Conservation (phyloP, 1,140 invertebrate genomes). For the Bombus polaris region DNA sequence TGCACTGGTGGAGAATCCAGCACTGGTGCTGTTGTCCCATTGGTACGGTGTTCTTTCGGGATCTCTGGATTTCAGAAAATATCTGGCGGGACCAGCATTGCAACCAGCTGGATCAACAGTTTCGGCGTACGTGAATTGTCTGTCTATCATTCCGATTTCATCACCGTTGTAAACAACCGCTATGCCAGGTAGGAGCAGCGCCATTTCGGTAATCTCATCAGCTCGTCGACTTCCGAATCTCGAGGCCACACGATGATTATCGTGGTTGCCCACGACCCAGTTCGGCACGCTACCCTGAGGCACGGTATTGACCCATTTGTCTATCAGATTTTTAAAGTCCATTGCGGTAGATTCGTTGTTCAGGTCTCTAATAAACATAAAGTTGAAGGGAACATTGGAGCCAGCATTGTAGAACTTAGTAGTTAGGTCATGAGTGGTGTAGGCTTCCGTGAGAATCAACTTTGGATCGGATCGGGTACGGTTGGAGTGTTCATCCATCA, state of each 20-base stretch:
- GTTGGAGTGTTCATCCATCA: slow-evolving; percentile 61
- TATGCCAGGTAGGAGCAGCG: slow-evolving; percentile 88
- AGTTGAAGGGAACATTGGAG: slow-evolving; percentile 85
- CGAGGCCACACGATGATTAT: slow-evolving; percentile 68
- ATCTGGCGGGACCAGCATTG: slow-evolving; percentile 78
- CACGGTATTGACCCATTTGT: slow-evolving; percentile 84
- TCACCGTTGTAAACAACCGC: slow-evolving; percentile 91
- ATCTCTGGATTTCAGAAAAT: slow-evolving; percentile 82
- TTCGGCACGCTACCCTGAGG: slow-evolving; percentile 82
- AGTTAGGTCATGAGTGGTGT: slow-evolving; percentile 82
- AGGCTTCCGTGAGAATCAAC: slow-evolving; percentile 87
- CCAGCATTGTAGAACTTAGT: slow-evolving; percentile 86
- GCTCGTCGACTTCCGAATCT: slow-evolving; percentile 85
- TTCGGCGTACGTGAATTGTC: slow-evolving; percentile 81
- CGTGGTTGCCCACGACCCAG: slow-evolving; percentile 84
- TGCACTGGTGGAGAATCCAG: slow-evolving; percentile 82
- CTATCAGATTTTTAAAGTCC: slow-evolving; percentile 83
- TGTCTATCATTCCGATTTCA: slow-evolving; percentile 88
- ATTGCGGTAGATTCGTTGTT: slow-evolving; percentile 82
- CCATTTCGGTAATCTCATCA: slow-evolving; percentile 88
- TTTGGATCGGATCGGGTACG: slow-evolving; percentile 44
- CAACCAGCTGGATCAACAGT: slow-evolving; percentile 82
- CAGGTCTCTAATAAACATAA: slow-evolving; percentile 82
- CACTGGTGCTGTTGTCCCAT: slow-evolving; percentile 83
- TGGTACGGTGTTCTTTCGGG: slow-evolving; percentile 85